A percentile compares a stretch with the other conserved stretches of the same genome.
Evolutionary conservation across 2,797 vertebrate genomes (phyloP).

Genomic region (Halcyon badia): DNA sequence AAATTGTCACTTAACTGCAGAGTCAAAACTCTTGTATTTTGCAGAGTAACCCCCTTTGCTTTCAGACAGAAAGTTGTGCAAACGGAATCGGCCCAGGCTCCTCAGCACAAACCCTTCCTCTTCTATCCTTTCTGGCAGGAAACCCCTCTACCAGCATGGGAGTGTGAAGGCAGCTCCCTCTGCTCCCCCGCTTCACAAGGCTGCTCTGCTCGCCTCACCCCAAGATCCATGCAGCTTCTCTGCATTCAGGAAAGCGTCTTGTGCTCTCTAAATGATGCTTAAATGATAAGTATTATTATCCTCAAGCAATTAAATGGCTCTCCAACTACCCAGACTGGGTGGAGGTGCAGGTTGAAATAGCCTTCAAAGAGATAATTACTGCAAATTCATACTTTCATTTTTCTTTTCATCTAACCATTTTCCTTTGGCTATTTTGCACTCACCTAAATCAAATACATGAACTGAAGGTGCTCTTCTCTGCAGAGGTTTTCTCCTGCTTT

Average conservation of each 20-base stretch:
- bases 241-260: background rate
- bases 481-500: background rate
- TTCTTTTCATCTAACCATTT: background rate
- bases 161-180: background rate
- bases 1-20: background rate
- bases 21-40: background rate
- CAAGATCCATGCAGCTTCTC: background rate
- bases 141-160: background rate
- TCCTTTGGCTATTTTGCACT: background rate
- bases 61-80: background rate
- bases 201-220: background rate
- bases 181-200: background rate
- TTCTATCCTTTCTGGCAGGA: background rate
- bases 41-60: rapidly evolving
- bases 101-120: background rate
- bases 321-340: background rate
- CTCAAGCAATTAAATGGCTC: background rate
- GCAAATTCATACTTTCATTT: background rate
- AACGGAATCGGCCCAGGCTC: background rate
- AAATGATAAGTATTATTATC: background rate
- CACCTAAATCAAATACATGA: background rate
- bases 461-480: background rate
- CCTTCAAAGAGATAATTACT: background rate
- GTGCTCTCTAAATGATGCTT: background rate
- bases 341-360: background rate